A percentile compares a stretch with the other conserved stretches of the same genome.
Conservation (phyloP, 2,113 vertebrate genomes). For the Loxodonta africana region DNA sequence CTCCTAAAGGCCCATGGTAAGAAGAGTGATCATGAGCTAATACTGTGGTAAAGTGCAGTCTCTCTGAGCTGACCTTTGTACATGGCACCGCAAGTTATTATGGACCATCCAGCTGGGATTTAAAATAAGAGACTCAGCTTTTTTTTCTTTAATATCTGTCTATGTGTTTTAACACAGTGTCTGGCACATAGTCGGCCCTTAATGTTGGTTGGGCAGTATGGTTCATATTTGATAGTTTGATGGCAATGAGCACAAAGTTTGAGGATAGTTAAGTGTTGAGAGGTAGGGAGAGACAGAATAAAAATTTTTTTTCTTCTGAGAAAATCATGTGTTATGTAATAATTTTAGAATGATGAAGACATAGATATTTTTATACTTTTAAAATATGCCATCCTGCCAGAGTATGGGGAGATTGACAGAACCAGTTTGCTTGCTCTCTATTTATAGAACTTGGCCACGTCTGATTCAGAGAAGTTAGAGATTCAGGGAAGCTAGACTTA, state of each 20-base stretch:
- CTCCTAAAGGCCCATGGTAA: background rate
- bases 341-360: constrained; percentile 76
- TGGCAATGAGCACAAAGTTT: background rate
- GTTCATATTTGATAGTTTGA: background rate
- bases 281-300: background rate
- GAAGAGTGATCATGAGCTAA: background rate
- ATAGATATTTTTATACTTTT: constrained; percentile 80
- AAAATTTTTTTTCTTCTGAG: background rate
- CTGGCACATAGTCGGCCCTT: background rate
- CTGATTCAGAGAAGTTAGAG: constrained; percentile 64
- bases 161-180: background rate
- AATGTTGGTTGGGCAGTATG: background rate
- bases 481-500: constrained; percentile 65
- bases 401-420: constrained; percentile 78
- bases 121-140: background rate
- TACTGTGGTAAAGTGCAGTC: background rate
- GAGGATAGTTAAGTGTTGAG: background rate
- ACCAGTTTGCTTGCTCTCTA: constrained; percentile 69
- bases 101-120: background rate
- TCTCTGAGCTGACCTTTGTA: background rate
- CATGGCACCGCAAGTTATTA: no score
- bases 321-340: constrained; percentile 75
- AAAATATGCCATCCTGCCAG: constrained; percentile 70
- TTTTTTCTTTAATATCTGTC: background rate
- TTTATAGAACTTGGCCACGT: constrained; percentile 75